Conservation (phyloP, 2,113 vertebrate genomes). For the Anoplopoma fimbria region DNA sequence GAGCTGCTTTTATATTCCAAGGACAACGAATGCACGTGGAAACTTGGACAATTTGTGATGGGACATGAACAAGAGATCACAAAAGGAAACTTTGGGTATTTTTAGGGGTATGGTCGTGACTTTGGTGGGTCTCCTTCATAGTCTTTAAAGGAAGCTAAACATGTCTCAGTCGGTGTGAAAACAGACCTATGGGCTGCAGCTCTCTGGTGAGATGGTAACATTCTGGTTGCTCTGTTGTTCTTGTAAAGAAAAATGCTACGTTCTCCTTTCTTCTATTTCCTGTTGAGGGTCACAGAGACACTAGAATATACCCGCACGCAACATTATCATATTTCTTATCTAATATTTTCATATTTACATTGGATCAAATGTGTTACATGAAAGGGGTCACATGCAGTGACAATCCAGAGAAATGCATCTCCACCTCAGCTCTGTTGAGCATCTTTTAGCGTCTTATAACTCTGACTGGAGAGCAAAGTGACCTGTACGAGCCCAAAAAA, state of each 20-base stretch:
- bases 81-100: slow-evolving; percentile 9
- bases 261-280: not conserved
- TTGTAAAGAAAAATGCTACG: too few relatives aligned
- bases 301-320: not conserved
- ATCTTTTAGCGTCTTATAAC: too few relatives aligned
- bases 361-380: not conserved
- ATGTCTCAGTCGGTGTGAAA: not conserved
- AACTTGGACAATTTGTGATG: slow-evolving; percentile 18
- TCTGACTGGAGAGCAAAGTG: too few relatives aligned
- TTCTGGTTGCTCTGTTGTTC: too few relatives aligned
- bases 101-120: slow-evolving; percentile 18
- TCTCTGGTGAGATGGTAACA: too few relatives aligned
- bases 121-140: slow-evolving; percentile 14
- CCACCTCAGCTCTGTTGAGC: too few relatives aligned
- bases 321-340: too few relatives aligned
- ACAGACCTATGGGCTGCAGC: too few relatives aligned
- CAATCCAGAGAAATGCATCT: too few relatives aligned
- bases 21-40: slow-evolving; percentile 9
- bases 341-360: not conserved
- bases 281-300: not conserved
- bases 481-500: not conserved
- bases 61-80: slow-evolving; percentile 8
- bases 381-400: not conserved
- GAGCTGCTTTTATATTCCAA: slow-evolving; percentile 39
- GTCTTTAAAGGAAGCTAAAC: not conserved